Percentiles rank a stretch among this genome's conserved stretches.
phyloP scores from a whole-genome alignment of 2,113 vertebrate species.

The Emydocephalus ijimae region DNA sequence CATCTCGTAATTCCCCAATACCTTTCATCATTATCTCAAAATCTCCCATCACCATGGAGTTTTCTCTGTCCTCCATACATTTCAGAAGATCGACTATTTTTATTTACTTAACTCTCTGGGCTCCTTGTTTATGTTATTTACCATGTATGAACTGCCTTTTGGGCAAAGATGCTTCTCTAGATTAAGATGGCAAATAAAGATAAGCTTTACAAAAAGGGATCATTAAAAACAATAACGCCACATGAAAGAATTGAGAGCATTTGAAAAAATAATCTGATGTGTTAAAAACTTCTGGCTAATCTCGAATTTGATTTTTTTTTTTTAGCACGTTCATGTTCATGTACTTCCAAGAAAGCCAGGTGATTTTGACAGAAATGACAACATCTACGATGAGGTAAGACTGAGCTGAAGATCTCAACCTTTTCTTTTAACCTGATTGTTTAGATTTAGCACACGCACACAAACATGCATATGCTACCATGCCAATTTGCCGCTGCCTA shows the following conservation, averaged over 20 bases:
- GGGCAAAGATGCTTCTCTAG: not conserved
- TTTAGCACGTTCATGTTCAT: constrained; percentile 80
- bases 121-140: not conserved
- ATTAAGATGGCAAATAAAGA: not conserved
- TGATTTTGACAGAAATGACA: constrained; percentile 80
- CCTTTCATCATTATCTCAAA: not conserved
- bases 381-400: constrained; percentile 68
- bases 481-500: not conserved
- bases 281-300: not conserved
- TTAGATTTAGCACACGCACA: not conserved
- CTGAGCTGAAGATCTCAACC: not conserved
- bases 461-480: not conserved
- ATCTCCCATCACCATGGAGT: not conserved
- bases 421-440: not conserved
- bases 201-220: not conserved
- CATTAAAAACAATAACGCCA: not conserved
- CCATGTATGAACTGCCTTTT: not conserved
- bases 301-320: not conserved
- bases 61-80: not conserved
- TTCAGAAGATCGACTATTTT: not conserved
- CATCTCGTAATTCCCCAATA: not conserved
- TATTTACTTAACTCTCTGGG: not conserved
- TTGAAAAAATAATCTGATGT: not conserved
- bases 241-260: not conserved
- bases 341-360: constrained; percentile 75